Evolutionary conservation across 1,140 invertebrate species (phyloP), one percentile per base, ranked within the genome.

Genomic region (Protaetia brevitarsis): DNA sequence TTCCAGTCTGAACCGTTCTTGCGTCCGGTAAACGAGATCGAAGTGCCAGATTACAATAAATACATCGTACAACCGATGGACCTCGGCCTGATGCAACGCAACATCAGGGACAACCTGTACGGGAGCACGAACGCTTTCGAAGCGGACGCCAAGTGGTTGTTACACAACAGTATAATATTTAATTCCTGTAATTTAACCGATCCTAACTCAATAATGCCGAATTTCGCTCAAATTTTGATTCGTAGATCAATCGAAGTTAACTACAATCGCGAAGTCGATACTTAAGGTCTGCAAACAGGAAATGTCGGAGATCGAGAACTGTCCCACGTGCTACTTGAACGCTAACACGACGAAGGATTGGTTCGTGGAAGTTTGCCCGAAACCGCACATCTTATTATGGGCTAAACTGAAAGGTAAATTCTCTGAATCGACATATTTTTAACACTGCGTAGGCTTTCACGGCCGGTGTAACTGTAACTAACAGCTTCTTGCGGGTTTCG

Each of bases 221-320:
- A 19, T 45, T 5, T 60, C 10, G 13, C 58, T 60, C 19, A 11
- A 29, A 10, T 36, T 3, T 16, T 64, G 8, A 7, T 27, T 56
- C 3, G 23, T n/a, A 86, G 91, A 87, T 68, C 88, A 90, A 66
- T 87, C 89, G 8, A 93, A 93, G 74, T 78, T 92, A 66, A 90
- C 89, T 0, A 85, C 81, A n/a, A 83, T 84, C 26, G 93, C 94
- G 0, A 92, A 92, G 72, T 82, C 86, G 21, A 80, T 97, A 57
- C 80, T 94, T 1, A 93, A 94, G 76, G 84, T 91, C 1, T 93
- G 91, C 64, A 88, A 89, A 65, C 88, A 93, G 71, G 94, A 96
- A 80, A 89, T 94, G 79, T 86, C 84, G 56, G 94, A 97, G 80
- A 95, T 97, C 67, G 94, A 96, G 74, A 90, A 93, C n/a, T 98